Percentiles rank a stretch among this genome's conserved stretches.
These are phyloP conservation scores for Anguilla megastoma DNA, from an alignment of 2,797 vertebrate species.

Conservation along the genomic window DNA sequence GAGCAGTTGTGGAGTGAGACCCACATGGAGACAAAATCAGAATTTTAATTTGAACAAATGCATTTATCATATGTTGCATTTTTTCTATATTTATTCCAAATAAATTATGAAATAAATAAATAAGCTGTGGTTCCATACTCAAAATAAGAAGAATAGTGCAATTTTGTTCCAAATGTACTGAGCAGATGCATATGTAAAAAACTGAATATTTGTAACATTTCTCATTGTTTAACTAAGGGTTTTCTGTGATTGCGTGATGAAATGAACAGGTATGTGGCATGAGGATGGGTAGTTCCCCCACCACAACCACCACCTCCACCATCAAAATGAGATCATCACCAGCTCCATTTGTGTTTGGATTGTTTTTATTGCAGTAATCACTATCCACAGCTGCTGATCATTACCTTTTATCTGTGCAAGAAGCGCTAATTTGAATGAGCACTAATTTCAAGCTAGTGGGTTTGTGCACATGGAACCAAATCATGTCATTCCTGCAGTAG, in stretches of 20 bases:
- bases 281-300: neutral
- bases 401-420: neutral
- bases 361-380: slow-evolving; percentile 5
- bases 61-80: neutral
- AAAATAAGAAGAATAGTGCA: neutral
- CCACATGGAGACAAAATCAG: too few species aligned
- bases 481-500: neutral
- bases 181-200: neutral
- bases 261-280: neutral
- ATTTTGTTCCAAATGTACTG: neutral
- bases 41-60: too few species aligned
- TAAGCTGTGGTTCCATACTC: neutral
- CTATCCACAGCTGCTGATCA: neutral
- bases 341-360: neutral
- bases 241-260: neutral
- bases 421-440: neutral
- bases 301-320: neutral
- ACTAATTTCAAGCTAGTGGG: neutral
- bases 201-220: neutral
- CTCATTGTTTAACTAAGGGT: neutral
- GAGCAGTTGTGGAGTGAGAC: too few species aligned
- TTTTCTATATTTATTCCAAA: neutral
- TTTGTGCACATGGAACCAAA: neutral
- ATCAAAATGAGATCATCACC: neutral
- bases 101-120: neutral